phyloP scores from a whole-genome alignment of 2,113 vertebrate genomes.

The Nematolebias whitei region DNA sequence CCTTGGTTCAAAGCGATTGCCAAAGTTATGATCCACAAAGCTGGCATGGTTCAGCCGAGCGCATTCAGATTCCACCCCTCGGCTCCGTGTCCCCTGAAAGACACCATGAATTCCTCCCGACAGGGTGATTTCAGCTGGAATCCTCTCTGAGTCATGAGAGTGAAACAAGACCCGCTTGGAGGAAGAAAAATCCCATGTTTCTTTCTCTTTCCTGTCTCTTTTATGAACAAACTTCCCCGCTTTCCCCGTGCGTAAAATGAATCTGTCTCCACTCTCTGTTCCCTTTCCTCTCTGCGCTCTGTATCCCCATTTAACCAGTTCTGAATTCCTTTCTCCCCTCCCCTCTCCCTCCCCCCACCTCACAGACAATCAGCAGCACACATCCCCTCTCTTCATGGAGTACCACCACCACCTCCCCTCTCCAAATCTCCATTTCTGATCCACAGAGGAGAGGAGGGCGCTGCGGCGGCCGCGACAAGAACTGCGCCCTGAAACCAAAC shows the following conservation, averaged over 20 bases:
- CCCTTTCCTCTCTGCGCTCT: constrained; percentile 49
- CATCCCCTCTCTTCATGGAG: constrained; percentile 28
- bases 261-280: constrained; percentile 52
- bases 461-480: constrained; percentile 32
- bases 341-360: constrained; percentile 36
- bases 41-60: constrained; percentile 78
- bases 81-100: constrained; percentile 51
- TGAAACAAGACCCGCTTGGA: constrained; percentile 27
- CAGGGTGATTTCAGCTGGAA: constrained; percentile 48
- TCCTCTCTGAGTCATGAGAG: constrained; percentile 64
- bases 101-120: constrained; percentile 72
- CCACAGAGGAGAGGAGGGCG: constrained; percentile 30
- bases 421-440: constrained; percentile 46
- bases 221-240: constrained; percentile 11
- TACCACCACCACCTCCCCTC: constrained; percentile 19
- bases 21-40: constrained; percentile 82
- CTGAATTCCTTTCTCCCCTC: constrained; percentile 50
- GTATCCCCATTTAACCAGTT: constrained; percentile 57
- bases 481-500: constrained; percentile 27
- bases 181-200: constrained; percentile 24
- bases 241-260: constrained; percentile 52
- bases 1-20: constrained; percentile 78
- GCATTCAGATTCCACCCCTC: constrained; percentile 69
- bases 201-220: constrained; percentile 5
- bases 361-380: constrained; percentile 57